Conservation (phyloP, 2,797 vertebrate species). For the Argyrosomus regius region DNA sequence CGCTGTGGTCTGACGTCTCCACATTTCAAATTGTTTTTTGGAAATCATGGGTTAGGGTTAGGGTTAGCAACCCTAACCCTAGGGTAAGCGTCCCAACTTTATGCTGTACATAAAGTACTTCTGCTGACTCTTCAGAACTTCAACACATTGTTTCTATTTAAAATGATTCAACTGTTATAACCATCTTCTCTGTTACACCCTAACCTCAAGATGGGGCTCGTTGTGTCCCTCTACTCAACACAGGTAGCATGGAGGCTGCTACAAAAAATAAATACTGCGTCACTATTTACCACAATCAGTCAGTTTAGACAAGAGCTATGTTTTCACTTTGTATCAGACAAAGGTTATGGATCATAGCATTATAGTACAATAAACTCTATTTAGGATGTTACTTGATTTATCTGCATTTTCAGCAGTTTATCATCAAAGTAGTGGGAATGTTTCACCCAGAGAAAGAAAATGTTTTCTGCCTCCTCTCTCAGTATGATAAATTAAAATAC, state of each 20-base stretch:
- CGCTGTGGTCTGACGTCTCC: too few species aligned
- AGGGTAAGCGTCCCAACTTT: too few species aligned
- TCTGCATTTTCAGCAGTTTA: not conserved
- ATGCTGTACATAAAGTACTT: too few species aligned
- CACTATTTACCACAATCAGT: not conserved
- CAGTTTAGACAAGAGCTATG: constrained; percentile 7
- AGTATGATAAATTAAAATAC: constrained; percentile 22
- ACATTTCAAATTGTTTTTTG: too few species aligned
- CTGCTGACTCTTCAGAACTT: too few species aligned
- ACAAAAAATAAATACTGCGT: constrained; percentile 7
- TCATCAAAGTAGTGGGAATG: not conserved
- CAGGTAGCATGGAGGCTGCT: constrained; percentile 13
- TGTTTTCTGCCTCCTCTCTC: constrained; percentile 3
- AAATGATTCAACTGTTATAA: not conserved
- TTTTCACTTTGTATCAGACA: not conserved
- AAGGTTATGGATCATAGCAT: not conserved
- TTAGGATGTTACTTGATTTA: not conserved
- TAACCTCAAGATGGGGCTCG: not conserved
- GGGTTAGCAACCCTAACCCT: too few species aligned
- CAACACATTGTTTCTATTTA: too few species aligned
- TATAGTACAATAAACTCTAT: not conserved
- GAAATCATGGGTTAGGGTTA: too few species aligned
- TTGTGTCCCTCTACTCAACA: not conserved
- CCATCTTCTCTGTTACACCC: constrained; percentile 10
- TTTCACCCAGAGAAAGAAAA: not conserved